These are phyloP conservation scores for Agrochola lota DNA, from an alignment of 2,888 invertebrate genomes.

Conservation along the genomic window DNA sequence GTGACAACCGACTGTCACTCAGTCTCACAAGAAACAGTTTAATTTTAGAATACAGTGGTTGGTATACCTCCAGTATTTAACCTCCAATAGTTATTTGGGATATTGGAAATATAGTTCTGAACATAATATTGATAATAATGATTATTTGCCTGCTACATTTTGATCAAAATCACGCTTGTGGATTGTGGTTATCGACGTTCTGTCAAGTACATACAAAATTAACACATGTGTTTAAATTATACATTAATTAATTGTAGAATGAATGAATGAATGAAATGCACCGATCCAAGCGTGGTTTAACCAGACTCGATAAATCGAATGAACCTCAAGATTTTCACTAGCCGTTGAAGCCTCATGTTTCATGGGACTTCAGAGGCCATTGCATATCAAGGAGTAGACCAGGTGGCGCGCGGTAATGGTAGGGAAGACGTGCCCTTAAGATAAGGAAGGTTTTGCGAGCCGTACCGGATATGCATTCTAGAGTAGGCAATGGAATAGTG, in stretches of 20 bases:
- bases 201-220: slow-evolving; percentile 24
- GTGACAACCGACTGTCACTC: not conserved
- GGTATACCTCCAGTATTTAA: not conserved
- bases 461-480: too few relatives aligned
- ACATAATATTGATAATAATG: not conserved
- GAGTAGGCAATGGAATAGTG: too few relatives aligned
- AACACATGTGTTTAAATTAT: slow-evolving; percentile 16
- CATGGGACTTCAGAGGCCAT: too few relatives aligned
- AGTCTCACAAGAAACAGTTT: not conserved
- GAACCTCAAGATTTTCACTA: too few relatives aligned
- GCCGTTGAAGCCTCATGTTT: too few relatives aligned
- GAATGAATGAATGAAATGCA: too few relatives aligned
- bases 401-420: too few relatives aligned
- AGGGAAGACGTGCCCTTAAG: too few relatives aligned
- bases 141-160: not conserved
- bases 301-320: too few relatives aligned
- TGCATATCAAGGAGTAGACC: too few relatives aligned
- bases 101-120: not conserved
- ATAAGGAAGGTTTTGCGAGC: too few relatives aligned
- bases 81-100: not conserved
- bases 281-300: too few relatives aligned
- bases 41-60: not conserved
- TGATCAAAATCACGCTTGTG: slow-evolving; percentile 3
- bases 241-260: slow-evolving; percentile 4
- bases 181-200: slow-evolving; percentile 17